Base-by-base conservation (phyloP, 2,888 invertebrate genomes). In the Criorhina ranunculi region DNA sequence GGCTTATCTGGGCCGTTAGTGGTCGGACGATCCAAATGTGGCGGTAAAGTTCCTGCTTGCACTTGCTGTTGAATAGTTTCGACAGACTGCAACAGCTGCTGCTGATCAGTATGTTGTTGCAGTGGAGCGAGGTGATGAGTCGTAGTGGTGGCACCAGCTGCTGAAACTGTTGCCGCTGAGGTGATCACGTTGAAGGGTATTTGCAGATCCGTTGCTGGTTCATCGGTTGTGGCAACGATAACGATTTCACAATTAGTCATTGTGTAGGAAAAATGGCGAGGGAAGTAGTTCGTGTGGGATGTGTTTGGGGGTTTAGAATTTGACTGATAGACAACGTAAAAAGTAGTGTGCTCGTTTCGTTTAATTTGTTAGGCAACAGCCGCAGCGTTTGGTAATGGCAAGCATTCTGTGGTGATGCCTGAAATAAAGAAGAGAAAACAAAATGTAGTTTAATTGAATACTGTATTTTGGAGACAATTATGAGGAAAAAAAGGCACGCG, bases 161-260 rank as follows among this genome's bases (percentile, higher is more conserved):
- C 91, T 69, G 90, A 90, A 67, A 91, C 91, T 62, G 91, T 91
- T 87, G 91, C 91, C 42, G 91, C 87, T 80, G 89, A 88, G 70
- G 90, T 90, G 60, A 89, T 89, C 72, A 91, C 90, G 86, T 90
- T 90, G 80, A 90, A 91, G 33, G 91, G 91, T 75, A 91, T 86
- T 86, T 90, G 88, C 35, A 91, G 88, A 87, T 91, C 91, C 72
- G 91, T 89, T 42, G 91, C 46, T 87, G 80, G 91, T 88, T 86
- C 86, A 72, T 86, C 86, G n/a, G 76, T 73, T 55, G 83, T 81
- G 77, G 91, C 88, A 87, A 91, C 91, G 86, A 91, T 91, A 86
- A 91, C 91, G 86, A 91, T 91, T 88, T 91, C 91, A 88, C 91
- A 91, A 88, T 91, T 91, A 87, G 90, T 90, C 91, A 91, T 91